Base-by-base conservation (phyloP, 2,113 vertebrate species). In the Malurus melanocephalus region DNA sequence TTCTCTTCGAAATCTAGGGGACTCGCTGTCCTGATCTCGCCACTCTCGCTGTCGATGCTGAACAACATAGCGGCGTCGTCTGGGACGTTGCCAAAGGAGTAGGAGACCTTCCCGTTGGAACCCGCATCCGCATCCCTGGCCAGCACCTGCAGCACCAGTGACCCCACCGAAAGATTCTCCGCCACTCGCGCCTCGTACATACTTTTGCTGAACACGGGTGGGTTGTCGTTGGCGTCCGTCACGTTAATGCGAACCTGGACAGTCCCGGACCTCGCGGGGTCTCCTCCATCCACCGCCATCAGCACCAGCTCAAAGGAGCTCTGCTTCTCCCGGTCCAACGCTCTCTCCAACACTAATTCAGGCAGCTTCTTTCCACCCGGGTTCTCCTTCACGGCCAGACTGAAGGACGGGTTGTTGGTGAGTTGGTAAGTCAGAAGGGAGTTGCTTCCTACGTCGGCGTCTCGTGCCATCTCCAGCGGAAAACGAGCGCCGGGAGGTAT, bases 321-420 rank as follows among this genome's bases (percentile, higher is more conserved):
- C 55, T 56, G 57, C 23, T 52, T 52, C 30, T 76, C 73, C 0
- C 73, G 6, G 28, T 76, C 73, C 22, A 76, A 1, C 0, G 6
- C 12, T 10, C 1, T 33, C 6, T 62, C 59, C 4, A 77, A 1
- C 0, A 77, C 23, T 1, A 77, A 22, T 22, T 62, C 74, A 0
- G 73, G 57, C 10, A 27, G 46, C 3, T 17, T 51, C 0, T 0
- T 23, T 5, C 48, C 60, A 1, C 3, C 59, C 0, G 38, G 18
- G 0, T 4, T 64, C 0, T 53, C 74, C 1, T 10, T 52, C 1
- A 77, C 0, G 6, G 10, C 2, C 18, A 77, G 0, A 0, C 2
- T 0, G 14, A 76, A 76, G 0, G 16, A 61, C 0, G 57, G 35
- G 17, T n/a, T 4, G 22, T 21, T 26, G 12, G 16, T 26, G 11